These are phyloP conservation scores for Hemibagrus guttatus DNA, from an alignment of 2,797 vertebrate species.

Conservation along the genomic window DNA sequence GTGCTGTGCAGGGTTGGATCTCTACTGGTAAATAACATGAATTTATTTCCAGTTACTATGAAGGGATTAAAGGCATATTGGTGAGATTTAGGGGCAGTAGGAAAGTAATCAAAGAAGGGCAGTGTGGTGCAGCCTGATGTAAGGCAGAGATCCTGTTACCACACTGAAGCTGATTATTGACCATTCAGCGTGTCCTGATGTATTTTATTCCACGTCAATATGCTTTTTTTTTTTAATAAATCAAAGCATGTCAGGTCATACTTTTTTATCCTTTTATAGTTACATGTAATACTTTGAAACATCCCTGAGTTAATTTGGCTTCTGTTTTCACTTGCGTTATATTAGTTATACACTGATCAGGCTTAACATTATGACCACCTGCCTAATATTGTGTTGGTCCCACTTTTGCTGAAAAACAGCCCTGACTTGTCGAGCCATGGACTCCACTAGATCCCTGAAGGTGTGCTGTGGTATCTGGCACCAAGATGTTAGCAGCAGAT, in stretches of 20 bases:
- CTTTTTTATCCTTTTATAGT: neutral
- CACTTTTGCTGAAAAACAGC: neutral
- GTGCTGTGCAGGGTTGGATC: neutral
- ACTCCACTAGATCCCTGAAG: too few species aligned
- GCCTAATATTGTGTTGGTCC: too few species aligned
- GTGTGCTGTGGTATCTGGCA: too few species aligned
- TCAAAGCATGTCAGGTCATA: neutral
- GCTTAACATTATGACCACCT: too few species aligned
- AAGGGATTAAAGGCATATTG: neutral
- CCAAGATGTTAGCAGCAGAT: too few species aligned
- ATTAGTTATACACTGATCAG: neutral
- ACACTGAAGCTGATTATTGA: neutral
- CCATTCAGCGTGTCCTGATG: neutral
- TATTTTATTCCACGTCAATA: neutral
- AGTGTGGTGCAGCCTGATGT: neutral
- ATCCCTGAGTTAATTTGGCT: neutral
- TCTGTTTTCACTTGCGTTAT: neutral
- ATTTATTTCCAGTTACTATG: neutral
- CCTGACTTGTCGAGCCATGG: too few species aligned
- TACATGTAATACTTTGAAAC: neutral
- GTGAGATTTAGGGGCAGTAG: neutral
- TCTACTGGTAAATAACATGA: neutral
- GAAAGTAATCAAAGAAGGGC: neutral
- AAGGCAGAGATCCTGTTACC: neutral
- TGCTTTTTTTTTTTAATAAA: too few species aligned